Conservation (phyloP, 2,888 invertebrate genomes). For the Drosophila algonquin region DNA sequence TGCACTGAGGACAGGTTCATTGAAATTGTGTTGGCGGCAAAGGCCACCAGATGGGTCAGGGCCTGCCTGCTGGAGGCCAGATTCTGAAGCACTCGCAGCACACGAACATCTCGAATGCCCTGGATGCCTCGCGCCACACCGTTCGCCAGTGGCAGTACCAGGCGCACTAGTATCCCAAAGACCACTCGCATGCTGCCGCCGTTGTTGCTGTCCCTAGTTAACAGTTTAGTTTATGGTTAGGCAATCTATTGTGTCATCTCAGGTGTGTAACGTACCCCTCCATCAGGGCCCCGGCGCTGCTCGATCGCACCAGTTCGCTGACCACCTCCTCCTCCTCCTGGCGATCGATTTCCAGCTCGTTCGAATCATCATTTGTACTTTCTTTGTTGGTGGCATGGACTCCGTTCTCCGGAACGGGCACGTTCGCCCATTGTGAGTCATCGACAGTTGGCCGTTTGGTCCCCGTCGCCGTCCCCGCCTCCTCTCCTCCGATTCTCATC, state of each 20-base stretch:
- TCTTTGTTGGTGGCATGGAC: conserved; percentile 12
- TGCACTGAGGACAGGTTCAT: conserved; percentile 83
- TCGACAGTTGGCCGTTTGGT: neutral
- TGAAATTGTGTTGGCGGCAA: conserved; percentile 83
- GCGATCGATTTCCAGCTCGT: conserved; percentile 75
- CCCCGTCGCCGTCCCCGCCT: conserved; percentile 2
- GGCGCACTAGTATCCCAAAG: conserved; percentile 81
- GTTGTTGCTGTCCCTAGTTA: conserved; percentile 42
- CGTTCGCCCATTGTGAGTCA: conserved; percentile 15
- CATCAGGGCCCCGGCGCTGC: conserved; percentile 63
- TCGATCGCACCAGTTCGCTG: conserved; percentile 73
- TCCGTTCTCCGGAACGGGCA: neutral
- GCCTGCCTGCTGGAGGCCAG: conserved; percentile 81
- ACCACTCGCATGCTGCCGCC: conserved; percentile 81
- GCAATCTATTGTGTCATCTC: accelerated
- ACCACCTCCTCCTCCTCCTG: conserved; percentile 78
- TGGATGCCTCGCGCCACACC: conserved; percentile 81
- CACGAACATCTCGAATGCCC: conserved; percentile 81
- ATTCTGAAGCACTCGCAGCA: conserved; percentile 76
- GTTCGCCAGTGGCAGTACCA: conserved; percentile 82
- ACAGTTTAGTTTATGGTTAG: accelerated
- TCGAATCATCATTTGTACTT: conserved; percentile 23
- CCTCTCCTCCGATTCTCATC: conserved; percentile 66
- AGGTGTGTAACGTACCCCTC: conserved; percentile 66
- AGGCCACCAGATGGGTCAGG: conserved; percentile 82